phyloP scores from a whole-genome alignment of 2,113 vertebrate species.

The Falco punctatus region DNA sequence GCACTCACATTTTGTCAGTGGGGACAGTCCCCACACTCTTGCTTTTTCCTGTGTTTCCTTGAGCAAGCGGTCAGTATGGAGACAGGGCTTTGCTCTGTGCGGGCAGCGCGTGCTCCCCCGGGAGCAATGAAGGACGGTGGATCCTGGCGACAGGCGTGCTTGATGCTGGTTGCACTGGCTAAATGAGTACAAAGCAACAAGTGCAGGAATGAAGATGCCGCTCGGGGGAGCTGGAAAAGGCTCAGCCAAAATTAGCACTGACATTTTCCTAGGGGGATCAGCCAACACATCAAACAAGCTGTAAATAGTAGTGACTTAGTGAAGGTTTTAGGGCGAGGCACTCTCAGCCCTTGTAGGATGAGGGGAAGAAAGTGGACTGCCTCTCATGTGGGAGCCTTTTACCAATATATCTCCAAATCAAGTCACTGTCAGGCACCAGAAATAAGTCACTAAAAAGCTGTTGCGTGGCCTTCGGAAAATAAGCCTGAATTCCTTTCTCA shows the following conservation, averaged over 20 bases:
- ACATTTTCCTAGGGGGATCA: conserved; percentile 44
- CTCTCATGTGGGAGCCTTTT: background rate
- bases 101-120: background rate
- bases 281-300: conserved; percentile 43
- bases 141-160: background rate
- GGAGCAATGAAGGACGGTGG: background rate
- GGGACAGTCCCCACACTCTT: background rate
- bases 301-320: conserved; percentile 61
- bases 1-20: background rate
- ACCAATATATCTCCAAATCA: background rate
- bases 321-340: background rate
- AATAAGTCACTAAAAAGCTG: background rate
- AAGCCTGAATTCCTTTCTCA: background rate
- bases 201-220: background rate
- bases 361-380: background rate
- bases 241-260: conserved; percentile 53
- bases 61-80: background rate
- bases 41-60: background rate
- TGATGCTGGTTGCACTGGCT: background rate
- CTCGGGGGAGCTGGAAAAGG: background rate
- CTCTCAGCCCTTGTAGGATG: background rate
- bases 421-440: background rate
- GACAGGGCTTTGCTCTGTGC: background rate
- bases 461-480: background rate
- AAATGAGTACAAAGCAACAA: background rate